phyloP scores from a whole-genome alignment of 2,797 vertebrate species.

The Acipenser transmontanus region DNA sequence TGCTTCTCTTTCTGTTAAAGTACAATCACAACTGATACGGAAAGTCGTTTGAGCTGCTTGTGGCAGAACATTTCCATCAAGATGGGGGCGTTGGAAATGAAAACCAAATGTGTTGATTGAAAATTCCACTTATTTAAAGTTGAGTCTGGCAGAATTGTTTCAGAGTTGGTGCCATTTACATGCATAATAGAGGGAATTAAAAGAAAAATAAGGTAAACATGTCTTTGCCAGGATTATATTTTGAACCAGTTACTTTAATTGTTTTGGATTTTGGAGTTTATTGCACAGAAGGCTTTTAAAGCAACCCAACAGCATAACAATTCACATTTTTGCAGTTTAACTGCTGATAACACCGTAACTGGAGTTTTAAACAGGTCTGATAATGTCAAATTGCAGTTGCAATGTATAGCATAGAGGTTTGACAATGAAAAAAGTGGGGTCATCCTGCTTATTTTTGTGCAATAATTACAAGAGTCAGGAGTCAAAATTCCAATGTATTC shows the following conservation, averaged over 20 bases:
- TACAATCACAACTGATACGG: slow-evolving; percentile 44
- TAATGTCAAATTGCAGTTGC: too few relatives aligned
- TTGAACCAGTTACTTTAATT: not conserved
- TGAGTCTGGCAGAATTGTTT: not conserved
- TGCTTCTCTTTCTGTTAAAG: slow-evolving; percentile 37
- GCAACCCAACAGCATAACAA: too few relatives aligned
- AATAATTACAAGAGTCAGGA: too few relatives aligned
- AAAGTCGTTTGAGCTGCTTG: slow-evolving; percentile 5
- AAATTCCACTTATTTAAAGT: not conserved
- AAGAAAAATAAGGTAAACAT: not conserved
- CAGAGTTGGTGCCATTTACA: not conserved
- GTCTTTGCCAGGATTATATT: not conserved
- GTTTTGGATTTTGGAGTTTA: not conserved
- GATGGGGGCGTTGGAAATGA: not conserved
- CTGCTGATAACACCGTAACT: too few relatives aligned
- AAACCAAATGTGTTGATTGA: not conserved
- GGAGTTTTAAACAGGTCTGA: too few relatives aligned
- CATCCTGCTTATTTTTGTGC: too few relatives aligned
- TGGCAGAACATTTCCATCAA: not conserved
- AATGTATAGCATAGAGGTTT: too few relatives aligned
- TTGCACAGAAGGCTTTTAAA: too few relatives aligned
- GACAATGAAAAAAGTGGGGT: too few relatives aligned
- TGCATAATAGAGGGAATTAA: not conserved
- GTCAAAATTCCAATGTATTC: too few relatives aligned
- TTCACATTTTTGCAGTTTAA: too few relatives aligned